A percentile compares a stretch with the other conserved stretches of the same genome.
Conservation (phyloP, 2,113 vertebrate genomes). For the Lipophrys pholis region DNA sequence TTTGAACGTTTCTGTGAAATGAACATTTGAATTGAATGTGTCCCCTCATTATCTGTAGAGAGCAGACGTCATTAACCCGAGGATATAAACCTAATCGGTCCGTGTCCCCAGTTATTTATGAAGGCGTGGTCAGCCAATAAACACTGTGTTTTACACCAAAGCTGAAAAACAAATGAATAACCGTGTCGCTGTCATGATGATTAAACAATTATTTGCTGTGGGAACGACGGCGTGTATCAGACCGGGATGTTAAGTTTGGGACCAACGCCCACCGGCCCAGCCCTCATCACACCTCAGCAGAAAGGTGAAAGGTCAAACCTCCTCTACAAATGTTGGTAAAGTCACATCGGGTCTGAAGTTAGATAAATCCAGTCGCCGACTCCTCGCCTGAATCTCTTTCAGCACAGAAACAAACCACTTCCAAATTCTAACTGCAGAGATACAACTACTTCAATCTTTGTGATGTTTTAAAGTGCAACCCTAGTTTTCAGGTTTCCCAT, state of each 20-base stretch:
- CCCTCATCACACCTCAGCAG: constrained; percentile 45
- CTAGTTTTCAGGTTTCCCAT: background rate
- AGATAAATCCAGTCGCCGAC: too few relatives aligned
- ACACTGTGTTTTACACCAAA: background rate
- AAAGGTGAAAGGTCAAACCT: constrained; percentile 10
- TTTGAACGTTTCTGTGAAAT: too few relatives aligned
- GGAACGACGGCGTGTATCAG: background rate
- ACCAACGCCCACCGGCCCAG: constrained; percentile 59
- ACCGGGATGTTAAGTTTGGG: constrained; percentile 9
- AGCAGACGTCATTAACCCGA: too few relatives aligned
- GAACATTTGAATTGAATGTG: too few relatives aligned
- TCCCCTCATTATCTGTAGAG: too few relatives aligned
- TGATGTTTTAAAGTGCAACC: too few relatives aligned
- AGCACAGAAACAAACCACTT: too few relatives aligned
- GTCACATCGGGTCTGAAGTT: background rate
- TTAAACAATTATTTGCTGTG: background rate
- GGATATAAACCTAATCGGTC: too few relatives aligned
- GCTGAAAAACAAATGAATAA: background rate
- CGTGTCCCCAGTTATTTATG: too few relatives aligned
- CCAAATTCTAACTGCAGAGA: too few relatives aligned
- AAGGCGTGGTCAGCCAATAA: background rate
- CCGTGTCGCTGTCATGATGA: background rate
- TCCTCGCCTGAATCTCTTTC: background rate
- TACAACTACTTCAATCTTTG: too few relatives aligned
- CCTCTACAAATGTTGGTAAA: background rate